Conservation (phyloP, 2,113 vertebrate genomes). For the Eudyptes chrysolophus region DNA sequence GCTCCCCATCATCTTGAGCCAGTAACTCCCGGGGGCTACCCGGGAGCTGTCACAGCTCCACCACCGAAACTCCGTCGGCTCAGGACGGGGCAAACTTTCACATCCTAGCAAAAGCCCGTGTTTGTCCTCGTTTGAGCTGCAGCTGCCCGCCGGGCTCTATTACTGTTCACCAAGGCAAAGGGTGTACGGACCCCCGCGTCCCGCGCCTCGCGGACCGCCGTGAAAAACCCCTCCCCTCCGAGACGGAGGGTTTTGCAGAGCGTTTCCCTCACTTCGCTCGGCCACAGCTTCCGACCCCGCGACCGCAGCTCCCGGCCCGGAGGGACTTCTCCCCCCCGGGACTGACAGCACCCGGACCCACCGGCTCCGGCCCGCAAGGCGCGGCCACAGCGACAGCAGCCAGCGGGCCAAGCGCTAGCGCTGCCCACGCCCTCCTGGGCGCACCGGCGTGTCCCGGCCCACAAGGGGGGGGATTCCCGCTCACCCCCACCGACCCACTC, state of each 20-base stretch:
- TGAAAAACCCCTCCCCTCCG: too few relatives aligned
- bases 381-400: not conserved
- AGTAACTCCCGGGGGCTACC: too few relatives aligned
- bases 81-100: not conserved
- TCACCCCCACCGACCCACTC: too few relatives aligned
- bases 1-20: fast-evolving
- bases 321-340: not conserved
- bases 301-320: too few relatives aligned
- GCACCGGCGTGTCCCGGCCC: too few relatives aligned
- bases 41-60: not conserved
- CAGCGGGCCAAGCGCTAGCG: too few relatives aligned
- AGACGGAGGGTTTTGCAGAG: not conserved
- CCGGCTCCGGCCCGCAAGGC: not conserved
- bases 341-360: too few relatives aligned
- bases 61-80: too few relatives aligned
- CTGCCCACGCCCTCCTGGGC: not conserved
- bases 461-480: too few relatives aligned
- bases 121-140: not conserved
- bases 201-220: not conserved
- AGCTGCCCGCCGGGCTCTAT: fast-evolving
- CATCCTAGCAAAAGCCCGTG: fast-evolving
- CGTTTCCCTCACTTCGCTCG: not conserved
- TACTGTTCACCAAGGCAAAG: not conserved
- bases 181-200: fast-evolving
- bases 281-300: too few relatives aligned